Conservation (phyloP, 2,888 invertebrate genomes). For the Lasioglossum vierecki region DNA sequence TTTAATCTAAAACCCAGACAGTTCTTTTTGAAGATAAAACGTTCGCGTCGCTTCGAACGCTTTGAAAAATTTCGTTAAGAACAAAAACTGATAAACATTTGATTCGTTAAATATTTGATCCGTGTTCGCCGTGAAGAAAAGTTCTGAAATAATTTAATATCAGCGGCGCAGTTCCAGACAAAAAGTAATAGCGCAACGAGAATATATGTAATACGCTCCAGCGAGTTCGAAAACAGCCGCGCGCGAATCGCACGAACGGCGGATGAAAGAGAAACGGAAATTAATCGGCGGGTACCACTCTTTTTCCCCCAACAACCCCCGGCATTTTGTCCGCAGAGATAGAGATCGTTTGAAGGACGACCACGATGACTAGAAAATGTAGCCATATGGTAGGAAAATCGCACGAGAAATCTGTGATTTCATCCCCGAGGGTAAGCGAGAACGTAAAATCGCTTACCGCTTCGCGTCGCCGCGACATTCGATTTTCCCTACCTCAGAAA, state of each 20-base stretch:
- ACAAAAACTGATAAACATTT: background rate
- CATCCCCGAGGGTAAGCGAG: conserved; percentile 2
- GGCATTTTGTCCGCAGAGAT: conserved; percentile 44
- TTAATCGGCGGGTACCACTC: conserved; percentile 59
- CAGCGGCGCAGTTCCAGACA: conserved; percentile 26
- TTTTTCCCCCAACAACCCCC: conserved; percentile 36
- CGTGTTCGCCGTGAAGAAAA: conserved; percentile 19
- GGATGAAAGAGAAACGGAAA: conserved; percentile 67
- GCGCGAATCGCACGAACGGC: conserved; percentile 59
- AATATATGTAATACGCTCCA: conserved; percentile 58
- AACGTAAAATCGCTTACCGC: conserved; percentile 28
- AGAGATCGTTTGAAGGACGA: conserved; percentile 56
- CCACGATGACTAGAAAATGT: conserved; percentile 56
- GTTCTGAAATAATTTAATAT: conserved; percentile 48
- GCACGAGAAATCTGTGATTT: conserved; percentile 33
- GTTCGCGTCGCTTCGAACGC: background rate
- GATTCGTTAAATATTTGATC: background rate
- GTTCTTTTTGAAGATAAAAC: background rate
- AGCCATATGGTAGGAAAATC: conserved; percentile 44
- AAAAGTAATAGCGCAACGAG: conserved; percentile 57
- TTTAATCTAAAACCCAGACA: background rate
- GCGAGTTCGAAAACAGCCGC: conserved; percentile 58
- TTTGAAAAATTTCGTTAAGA: background rate
- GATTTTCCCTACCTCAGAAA: conserved; percentile 25
- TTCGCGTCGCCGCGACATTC: background rate